Evolutionary conservation across 1,140 invertebrate species (phyloP).

Genomic region (Chrysomallon squamiferum): DNA sequence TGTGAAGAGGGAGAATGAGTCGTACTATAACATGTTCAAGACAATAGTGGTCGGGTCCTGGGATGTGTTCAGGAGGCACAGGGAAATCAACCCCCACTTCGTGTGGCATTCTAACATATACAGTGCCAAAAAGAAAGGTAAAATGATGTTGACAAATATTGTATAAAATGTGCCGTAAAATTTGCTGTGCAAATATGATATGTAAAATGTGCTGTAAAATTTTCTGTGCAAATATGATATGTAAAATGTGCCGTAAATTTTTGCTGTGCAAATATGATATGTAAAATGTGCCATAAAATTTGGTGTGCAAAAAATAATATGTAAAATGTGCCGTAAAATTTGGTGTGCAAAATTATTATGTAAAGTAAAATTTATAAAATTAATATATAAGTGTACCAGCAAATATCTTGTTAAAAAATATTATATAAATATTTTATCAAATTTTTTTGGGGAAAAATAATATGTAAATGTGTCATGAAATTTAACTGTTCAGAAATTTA

Average conservation of each 20-base stretch:
- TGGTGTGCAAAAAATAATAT: not conserved
- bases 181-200: too few species aligned
- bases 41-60: slow-evolving; percentile 46
- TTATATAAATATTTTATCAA: too few species aligned
- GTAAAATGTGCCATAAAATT: not conserved
- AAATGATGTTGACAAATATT: not conserved
- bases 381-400: too few species aligned
- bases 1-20: slow-evolving; percentile 46
- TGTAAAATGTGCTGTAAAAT: not conserved
- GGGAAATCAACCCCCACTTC: slow-evolving; percentile 24
- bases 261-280: too few species aligned
- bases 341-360: too few species aligned
- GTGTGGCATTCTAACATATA: slow-evolving; percentile 34
- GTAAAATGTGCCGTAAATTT: too few species aligned
- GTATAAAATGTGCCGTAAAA: not conserved
- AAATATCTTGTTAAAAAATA: too few species aligned
- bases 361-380: not conserved
- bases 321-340: too few species aligned
- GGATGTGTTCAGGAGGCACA: slow-evolving; percentile 36
- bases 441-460: not conserved
- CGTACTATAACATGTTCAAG: slow-evolving; percentile 44
- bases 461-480: too few species aligned
- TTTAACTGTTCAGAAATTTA: too few species aligned
- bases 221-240: not conserved
- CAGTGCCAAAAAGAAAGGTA: slow-evolving; percentile 27